These are phyloP conservation scores for Onychomys leucogaster DNA, from an alignment of 2,797 vertebrate genomes.

Conservation along the genomic window DNA sequence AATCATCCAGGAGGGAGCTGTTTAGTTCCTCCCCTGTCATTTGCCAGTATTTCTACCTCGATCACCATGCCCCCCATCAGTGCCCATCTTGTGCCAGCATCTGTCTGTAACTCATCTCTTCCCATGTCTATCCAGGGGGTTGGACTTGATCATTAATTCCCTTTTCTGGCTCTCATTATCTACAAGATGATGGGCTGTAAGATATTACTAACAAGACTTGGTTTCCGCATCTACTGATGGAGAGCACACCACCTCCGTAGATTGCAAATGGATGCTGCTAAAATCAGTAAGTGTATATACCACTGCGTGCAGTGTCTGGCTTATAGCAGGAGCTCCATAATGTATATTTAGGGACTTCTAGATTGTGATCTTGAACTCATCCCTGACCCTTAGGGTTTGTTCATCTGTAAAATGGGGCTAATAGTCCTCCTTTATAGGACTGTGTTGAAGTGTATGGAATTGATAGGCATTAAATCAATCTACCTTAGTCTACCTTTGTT, in stretches of 20 bases:
- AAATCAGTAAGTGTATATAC: background rate
- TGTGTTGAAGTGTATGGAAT: background rate
- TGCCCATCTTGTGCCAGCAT: accelerated
- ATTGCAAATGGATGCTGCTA: background rate
- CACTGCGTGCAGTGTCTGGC: background rate
- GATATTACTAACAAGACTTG: background rate
- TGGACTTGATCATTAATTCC: background rate
- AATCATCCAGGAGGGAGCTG: background rate
- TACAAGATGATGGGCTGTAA: background rate
- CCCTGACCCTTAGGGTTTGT: background rate
- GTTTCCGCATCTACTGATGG: background rate
- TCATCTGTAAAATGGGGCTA: background rate
- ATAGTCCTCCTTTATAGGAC: background rate
- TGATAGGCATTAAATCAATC: background rate
- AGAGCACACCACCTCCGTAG: too few relatives aligned
- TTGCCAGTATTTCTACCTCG: background rate
- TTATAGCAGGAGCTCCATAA: background rate
- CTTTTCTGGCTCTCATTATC: background rate
- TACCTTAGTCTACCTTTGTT: background rate
- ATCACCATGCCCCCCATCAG: accelerated
- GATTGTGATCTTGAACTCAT: background rate
- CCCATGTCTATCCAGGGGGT: background rate
- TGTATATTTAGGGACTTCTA: background rate
- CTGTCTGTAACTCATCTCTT: background rate
- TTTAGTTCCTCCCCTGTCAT: background rate